Evolutionary conservation across 2,797 vertebrate species (phyloP).

Genomic region (Rachycentron canadum): DNA sequence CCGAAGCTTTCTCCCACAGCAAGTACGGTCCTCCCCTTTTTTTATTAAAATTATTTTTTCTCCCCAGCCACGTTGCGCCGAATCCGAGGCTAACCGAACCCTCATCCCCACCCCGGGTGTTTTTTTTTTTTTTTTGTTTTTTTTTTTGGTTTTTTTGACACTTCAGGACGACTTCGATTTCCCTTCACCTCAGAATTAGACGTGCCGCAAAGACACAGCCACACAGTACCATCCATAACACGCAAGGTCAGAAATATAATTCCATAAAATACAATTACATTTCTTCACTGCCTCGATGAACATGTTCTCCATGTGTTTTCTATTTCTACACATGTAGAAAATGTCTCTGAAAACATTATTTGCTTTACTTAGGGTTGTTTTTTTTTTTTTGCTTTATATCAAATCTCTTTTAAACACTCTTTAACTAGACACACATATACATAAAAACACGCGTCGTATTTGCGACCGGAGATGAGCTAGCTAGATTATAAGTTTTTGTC

Average conservation of each 20-base stretch:
- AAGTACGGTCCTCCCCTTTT: slow-evolving; percentile 34
- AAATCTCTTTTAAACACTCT: slow-evolving; percentile 62
- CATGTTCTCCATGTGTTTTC: slow-evolving; percentile 56
- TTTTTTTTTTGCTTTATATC: slow-evolving; percentile 44
- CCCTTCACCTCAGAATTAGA: slow-evolving; percentile 50
- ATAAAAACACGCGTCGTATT: slow-evolving; percentile 64
- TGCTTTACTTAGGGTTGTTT: slow-evolving; percentile 64
- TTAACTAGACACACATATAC: slow-evolving; percentile 75
- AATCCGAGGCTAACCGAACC: slow-evolving; percentile 59
- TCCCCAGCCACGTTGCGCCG: slow-evolving; percentile 48
- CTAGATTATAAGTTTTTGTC: slow-evolving; percentile 70
- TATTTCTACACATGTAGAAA: slow-evolving; percentile 52
- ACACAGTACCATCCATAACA: slow-evolving; percentile 80
- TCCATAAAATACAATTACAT: slow-evolving; percentile 67
- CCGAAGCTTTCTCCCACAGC: slow-evolving; percentile 61
- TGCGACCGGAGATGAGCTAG: slow-evolving; percentile 77
- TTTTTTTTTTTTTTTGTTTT: too few relatives aligned
- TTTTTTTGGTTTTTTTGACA: slow-evolving; percentile 45
- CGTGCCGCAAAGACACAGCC: slow-evolving; percentile 62
- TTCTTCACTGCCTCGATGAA: slow-evolving; percentile 67
- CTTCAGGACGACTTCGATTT: slow-evolving; percentile 52
- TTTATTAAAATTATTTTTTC: slow-evolving; percentile 21
- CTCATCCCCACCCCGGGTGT: slow-evolving; percentile 49
- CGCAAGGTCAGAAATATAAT: slow-evolving; percentile 77
- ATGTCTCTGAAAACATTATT: slow-evolving; percentile 60